Percentiles rank a stretch among this genome's conserved stretches.
Evolutionary conservation across 1,140 invertebrate species (phyloP).

Genomic region (Diabrotica virgifera): DNA sequence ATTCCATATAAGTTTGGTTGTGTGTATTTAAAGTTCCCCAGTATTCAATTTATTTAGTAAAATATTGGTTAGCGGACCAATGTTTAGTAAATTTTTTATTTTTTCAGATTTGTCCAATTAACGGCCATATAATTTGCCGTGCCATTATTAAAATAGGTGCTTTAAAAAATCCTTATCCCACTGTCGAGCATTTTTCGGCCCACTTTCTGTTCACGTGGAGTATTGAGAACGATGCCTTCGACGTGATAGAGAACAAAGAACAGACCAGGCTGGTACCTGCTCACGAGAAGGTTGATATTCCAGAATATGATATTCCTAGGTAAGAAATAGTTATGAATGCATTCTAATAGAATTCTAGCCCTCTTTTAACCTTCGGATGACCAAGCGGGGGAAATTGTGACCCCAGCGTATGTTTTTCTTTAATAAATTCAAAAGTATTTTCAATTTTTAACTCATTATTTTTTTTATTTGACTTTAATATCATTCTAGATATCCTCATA

Average conservation of each 20-base stretch:
- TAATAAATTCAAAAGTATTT: too few species aligned
- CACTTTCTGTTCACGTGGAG: slow-evolving; percentile 46
- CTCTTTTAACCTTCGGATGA: too few species aligned
- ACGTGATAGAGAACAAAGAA: slow-evolving; percentile 39
- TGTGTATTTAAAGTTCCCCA: too few species aligned
- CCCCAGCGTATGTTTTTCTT: too few species aligned
- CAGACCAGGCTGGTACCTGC: slow-evolving; percentile 35
- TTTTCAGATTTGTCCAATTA: slow-evolving; percentile 45
- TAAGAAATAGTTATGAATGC: slow-evolving; percentile 6
- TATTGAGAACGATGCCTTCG: slow-evolving; percentile 43
- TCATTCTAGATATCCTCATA: too few species aligned
- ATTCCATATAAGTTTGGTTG: too few species aligned
- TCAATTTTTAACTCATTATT: too few species aligned
- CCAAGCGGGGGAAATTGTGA: too few species aligned
- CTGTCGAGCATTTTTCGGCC: slow-evolving; percentile 39
- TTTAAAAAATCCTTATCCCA: slow-evolving; percentile 34
- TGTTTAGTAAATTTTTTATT: slow-evolving; percentile 3
- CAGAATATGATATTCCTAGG: slow-evolving; percentile 37
- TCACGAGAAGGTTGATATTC: slow-evolving; percentile 23
- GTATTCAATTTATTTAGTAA: too few species aligned
- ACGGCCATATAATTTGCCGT: slow-evolving; percentile 46
- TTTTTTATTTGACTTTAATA: too few species aligned
- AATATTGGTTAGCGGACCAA: background rate
- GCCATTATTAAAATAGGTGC: slow-evolving; percentile 48
- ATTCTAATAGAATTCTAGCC: too few species aligned